Base-by-base conservation (phyloP, 2,797 vertebrate genomes). In the Onychomys leucogaster region DNA sequence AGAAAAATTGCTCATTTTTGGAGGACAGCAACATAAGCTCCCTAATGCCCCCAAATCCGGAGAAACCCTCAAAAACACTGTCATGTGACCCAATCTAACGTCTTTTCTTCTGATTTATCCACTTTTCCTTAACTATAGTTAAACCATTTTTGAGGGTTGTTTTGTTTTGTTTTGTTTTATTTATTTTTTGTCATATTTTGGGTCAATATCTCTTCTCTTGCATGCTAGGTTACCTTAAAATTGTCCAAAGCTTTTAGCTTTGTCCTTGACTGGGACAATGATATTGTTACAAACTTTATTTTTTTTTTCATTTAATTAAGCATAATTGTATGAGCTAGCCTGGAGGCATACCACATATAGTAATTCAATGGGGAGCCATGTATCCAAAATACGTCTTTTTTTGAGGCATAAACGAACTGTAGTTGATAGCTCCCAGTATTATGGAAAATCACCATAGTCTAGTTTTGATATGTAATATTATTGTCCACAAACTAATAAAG, bases 311-410 rank as follows among this genome's bases (percentile, higher is more conserved):
- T 89, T 88, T 93, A 77, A 77, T 94, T 95, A 90, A 21, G 21
- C 29, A 84, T 7, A 89, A 41, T 91, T 90, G 3, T 88, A 89
- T 69, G 43, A 34, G 29, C 59, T 89, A 92, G 19, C 69, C 81
- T 94, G 65, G 86, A 96, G 93, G 77, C 21, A 32, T 91, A 78
- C 69, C 37, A 75, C 2, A 43, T 76, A 43, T 41, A 67, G 55
- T 81, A 89, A 82, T 94, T 97, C 65, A 17, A 29, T 83, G 52
- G 17, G 55, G 27, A 95, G 75, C 17, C 11, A 19, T 94, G 49
- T 93, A 52, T 89, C 71, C 93, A 95, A 83, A 91, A 91, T 88
- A 46, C 19, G n/a, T 94, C 89, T 95, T 89, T 83, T 95, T 89
- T 83, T 82, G 61, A n/a, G 95, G 76, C 8, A 86, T 57, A 94